Percentiles rank a stretch among this genome's conserved stretches.
Evolutionary conservation across 2,888 invertebrate genomes (phyloP).

Genomic region (Malthinus seriepunctatus): DNA sequence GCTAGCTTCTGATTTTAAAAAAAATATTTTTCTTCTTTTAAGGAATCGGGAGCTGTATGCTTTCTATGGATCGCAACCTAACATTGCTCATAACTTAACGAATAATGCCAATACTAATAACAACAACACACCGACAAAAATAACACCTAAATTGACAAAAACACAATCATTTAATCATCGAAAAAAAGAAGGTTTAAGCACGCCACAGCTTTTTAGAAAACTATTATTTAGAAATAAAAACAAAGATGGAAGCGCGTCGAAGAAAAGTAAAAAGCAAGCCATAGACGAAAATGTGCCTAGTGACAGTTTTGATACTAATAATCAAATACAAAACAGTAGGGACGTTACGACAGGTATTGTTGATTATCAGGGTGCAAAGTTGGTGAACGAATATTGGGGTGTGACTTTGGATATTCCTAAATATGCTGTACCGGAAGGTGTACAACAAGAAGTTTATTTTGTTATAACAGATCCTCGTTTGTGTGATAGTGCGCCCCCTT

Average conservation of each 20-base stretch:
- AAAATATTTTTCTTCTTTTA: constrained; percentile 42
- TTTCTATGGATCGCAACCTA: constrained; percentile 56
- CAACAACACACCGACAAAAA: constrained; percentile 46
- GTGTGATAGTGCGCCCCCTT: constrained; percentile 74
- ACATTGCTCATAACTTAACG: constrained; percentile 50
- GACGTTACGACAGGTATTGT: constrained; percentile 61
- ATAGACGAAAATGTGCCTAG: constrained; percentile 10
- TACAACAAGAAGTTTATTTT: constrained; percentile 91
- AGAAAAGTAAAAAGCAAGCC: constrained; percentile 14
- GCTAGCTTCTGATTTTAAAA: no score
- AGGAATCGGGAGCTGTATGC: constrained; percentile 49
- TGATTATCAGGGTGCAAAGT: constrained; percentile 77
- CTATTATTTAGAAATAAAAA: constrained; percentile 46
- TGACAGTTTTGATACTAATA: constrained; percentile 7
- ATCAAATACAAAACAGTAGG: constrained; percentile 43
- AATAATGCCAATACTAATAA: constrained; percentile 42
- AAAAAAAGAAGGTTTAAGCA: constrained; percentile 45
- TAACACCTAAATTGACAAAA: constrained; percentile 53
- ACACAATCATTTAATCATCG: constrained; percentile 54
- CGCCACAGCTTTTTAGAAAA: constrained; percentile 51
- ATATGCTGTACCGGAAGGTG: constrained; percentile 81
- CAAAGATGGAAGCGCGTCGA: constrained; percentile 14
- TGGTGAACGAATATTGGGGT: constrained; percentile 88
- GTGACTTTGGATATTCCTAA: constrained; percentile 88
- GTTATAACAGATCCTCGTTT: constrained; percentile 82